Base-by-base conservation (phyloP, 2,888 invertebrate species). In the Noctuana brunneofusca region DNA sequence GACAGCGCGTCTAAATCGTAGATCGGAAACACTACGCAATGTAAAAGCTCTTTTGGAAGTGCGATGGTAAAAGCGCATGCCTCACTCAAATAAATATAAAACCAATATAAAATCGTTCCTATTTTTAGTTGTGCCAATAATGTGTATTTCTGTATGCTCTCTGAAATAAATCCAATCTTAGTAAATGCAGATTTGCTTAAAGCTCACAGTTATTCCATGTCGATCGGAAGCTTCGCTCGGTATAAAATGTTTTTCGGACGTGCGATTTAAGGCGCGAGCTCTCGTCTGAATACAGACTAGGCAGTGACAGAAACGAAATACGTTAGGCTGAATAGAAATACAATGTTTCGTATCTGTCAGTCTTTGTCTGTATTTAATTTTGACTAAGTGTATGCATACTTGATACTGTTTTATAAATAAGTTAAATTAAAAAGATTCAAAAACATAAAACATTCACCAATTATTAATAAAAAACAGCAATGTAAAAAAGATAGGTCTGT, bases 121-220 rank as follows among this genome's bases (percentile, higher is more conserved):
- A 32, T 32, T 32, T 32, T 32, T 32, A 32, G 32, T 32, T 32
- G 3, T 32, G 32, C 12, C 4, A 32, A 32, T 12, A 32, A 32
- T n/a, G 32, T 32, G 32, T n/a, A 32, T 12, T n/a, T 32, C 32
- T 32, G 2, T 32, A 12, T 12, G 12, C 32, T 32, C n/a, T 32
- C 32, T 12, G 12, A 32, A 32, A 32, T 32, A 32, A 32, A 32
- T 32, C 12, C 32, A 32, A 35, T 35, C 12, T 3, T 32, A 12
- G 32, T n/a, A 35, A n/a, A 35, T 35, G 35, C n/a, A 35, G 35
- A 35, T 35, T 35, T 35, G 35, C 35, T n/a, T 35, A 35, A 35
- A 35, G 35, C 35, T 35, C 35, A 4, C n/a, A 35, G 35, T 35
- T 35, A 12, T 12, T 35, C 35, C 35, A 35, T 35, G 35, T 35